Conservation (phyloP, 2,113 vertebrate genomes). For the Oncorhynchus mykiss region DNA sequence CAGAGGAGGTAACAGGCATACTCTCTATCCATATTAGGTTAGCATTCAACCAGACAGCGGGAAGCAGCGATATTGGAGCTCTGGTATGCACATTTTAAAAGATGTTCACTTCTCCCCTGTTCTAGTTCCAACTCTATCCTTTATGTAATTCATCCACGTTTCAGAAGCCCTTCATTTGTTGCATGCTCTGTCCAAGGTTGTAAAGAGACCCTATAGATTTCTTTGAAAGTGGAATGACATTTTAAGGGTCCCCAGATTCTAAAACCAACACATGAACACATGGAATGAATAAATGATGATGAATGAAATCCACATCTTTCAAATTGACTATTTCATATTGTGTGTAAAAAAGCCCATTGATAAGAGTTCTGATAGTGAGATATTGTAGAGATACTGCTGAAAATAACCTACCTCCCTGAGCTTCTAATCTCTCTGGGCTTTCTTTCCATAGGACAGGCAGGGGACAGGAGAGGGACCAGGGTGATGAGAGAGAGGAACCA, state of each 20-base stretch:
- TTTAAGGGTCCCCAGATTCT: conserved; percentile 55
- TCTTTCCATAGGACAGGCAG: conserved; percentile 5
- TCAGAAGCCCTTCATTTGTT: conserved; percentile 13
- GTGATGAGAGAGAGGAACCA: conserved; percentile 3
- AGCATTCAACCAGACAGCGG: conserved; percentile 62
- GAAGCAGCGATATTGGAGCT: conserved; percentile 38
- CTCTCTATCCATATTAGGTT: conserved; percentile 57
- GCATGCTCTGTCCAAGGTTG: conserved; percentile 50
- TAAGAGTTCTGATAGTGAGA: neutral
- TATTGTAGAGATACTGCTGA: conserved; percentile 48
- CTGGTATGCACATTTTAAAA: neutral
- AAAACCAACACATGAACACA: conserved; percentile 54
- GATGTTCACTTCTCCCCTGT: neutral
- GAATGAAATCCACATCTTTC: conserved; percentile 89
- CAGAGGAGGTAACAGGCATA: conserved; percentile 68
- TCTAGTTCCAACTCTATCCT: conserved; percentile 4
- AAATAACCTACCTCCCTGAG: conserved; percentile 58
- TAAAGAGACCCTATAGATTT: conserved; percentile 35
- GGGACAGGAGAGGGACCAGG: conserved; percentile 44
- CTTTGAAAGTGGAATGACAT: conserved; percentile 54
- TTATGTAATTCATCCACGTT: neutral
- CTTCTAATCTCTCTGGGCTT: conserved; percentile 37
- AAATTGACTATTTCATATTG: conserved; percentile 12
- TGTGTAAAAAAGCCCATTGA: conserved; percentile 40
- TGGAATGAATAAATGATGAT: conserved; percentile 71